Evolutionary conservation across 35 echinoderm and acorn worm genomes (phyloP).

Genomic region (Eucidaris tribuloides): DNA sequence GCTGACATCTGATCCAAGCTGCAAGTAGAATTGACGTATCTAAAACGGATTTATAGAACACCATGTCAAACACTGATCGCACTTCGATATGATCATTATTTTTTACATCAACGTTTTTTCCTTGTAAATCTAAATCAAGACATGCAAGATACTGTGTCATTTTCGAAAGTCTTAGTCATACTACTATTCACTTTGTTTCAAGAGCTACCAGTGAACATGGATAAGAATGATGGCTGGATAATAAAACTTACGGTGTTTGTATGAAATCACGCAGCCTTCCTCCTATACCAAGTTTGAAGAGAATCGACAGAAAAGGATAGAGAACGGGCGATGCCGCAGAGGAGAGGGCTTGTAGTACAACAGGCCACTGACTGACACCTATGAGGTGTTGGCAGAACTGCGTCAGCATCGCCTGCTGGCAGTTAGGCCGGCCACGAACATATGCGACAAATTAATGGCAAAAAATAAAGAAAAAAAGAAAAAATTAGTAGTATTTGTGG

Average conservation of each 20-base stretch:
- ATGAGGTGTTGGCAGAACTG: slow-evolving; percentile 68
- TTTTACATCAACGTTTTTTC: no score
- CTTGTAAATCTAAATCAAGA: no score
- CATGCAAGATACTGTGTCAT: no score
- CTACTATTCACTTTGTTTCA: no score
- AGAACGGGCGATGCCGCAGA: slow-evolving; percentile 38
- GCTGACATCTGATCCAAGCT: slow-evolving; percentile 56
- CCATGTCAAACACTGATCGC: no score
- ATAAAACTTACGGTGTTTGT: background rate
- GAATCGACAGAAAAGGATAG: slow-evolving; percentile 47
- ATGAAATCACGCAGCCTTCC: background rate
- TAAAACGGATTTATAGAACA: background rate
- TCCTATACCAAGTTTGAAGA: background rate
- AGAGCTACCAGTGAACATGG: no score
- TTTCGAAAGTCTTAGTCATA: no score
- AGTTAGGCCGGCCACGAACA: slow-evolving; percentile 76
- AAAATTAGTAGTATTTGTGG: no score
- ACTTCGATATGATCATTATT: no score
- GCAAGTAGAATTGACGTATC: slow-evolving; percentile 61
- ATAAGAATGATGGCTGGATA: no score
- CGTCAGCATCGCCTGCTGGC: slow-evolving; percentile 70
- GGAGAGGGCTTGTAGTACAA: slow-evolving; percentile 16
- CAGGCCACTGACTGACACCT: slow-evolving; percentile 46
- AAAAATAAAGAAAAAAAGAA: no score
- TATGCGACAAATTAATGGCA: slow-evolving; percentile 1